Evolutionary conservation across 2,113 vertebrate species (phyloP).

Genomic region (Carlito syrichta): DNA sequence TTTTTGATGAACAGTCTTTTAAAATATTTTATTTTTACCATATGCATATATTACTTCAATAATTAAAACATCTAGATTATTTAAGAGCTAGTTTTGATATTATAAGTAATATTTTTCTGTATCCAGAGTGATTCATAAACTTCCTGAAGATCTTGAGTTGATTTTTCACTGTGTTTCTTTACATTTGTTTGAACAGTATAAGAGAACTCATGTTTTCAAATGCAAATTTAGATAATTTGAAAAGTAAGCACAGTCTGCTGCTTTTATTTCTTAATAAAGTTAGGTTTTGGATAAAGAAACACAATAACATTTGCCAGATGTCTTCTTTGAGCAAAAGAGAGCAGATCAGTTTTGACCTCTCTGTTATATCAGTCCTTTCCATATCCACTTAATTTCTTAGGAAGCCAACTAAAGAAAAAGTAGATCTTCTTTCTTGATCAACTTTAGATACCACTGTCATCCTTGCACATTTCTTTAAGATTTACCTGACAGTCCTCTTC

Average conservation of each 20-base stretch:
- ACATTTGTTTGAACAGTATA: background rate
- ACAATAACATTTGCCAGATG: background rate
- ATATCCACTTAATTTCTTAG: background rate
- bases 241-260: background rate
- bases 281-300: background rate
- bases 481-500: background rate
- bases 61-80: background rate
- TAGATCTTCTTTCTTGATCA: background rate
- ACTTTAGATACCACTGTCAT: background rate
- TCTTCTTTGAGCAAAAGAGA: background rate
- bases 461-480: background rate
- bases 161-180: background rate
- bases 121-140: background rate
- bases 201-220: conserved; percentile 10
- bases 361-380: background rate
- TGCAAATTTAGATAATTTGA: conserved; percentile 1
- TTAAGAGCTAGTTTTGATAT: background rate
- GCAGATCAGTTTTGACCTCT: background rate
- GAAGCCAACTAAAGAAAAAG: background rate
- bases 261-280: background rate
- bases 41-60: background rate
- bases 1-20: background rate
- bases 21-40: background rate
- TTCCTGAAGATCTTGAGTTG: background rate
- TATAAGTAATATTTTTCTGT: background rate